Percentiles rank a stretch among this genome's conserved stretches.
Conservation (phyloP, 2,888 invertebrate genomes). For the Altica lythri region DNA sequence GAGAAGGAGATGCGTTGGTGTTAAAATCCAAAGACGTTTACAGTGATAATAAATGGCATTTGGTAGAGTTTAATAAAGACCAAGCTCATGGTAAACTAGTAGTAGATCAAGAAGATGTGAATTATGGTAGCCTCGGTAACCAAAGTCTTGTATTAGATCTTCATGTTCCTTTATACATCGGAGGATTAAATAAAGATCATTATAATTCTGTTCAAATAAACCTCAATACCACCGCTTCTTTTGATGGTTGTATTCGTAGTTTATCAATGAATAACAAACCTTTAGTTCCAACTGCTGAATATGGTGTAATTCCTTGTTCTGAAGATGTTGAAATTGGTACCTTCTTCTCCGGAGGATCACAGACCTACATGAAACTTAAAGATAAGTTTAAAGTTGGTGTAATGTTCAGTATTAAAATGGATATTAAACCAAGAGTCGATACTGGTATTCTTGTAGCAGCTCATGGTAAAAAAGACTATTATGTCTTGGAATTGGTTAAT, state of each 20-base stretch:
- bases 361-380: constrained; percentile 70
- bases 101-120: constrained; percentile 64
- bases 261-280: constrained; percentile 71
- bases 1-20: constrained; percentile 63
- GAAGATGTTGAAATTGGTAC: constrained; percentile 79
- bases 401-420: constrained; percentile 78
- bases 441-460: constrained; percentile 87
- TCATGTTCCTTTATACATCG: constrained; percentile 76
- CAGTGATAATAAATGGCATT: constrained; percentile 82
- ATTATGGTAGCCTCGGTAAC: constrained; percentile 40
- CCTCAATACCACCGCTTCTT: constrained; percentile 63
- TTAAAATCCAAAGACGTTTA: constrained; percentile 64
- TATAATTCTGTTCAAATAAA: constrained; percentile 53
- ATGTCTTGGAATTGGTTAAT: constrained; percentile 85
- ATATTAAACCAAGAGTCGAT: constrained; percentile 82
- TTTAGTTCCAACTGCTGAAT: constrained; percentile 64
- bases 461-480: constrained; percentile 80
- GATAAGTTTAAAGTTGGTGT: constrained; percentile 80
- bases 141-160: constrained; percentile 60
- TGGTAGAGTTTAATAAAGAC: constrained; percentile 69
- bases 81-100: constrained; percentile 67
- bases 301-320: constrained; percentile 78
- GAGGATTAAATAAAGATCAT: constrained; percentile 70
- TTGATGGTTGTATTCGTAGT: constrained; percentile 83
- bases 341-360: constrained; percentile 78